These are phyloP conservation scores for Pachyramphus minor DNA, from an alignment of 2,113 vertebrate species.

Conservation along the genomic window DNA sequence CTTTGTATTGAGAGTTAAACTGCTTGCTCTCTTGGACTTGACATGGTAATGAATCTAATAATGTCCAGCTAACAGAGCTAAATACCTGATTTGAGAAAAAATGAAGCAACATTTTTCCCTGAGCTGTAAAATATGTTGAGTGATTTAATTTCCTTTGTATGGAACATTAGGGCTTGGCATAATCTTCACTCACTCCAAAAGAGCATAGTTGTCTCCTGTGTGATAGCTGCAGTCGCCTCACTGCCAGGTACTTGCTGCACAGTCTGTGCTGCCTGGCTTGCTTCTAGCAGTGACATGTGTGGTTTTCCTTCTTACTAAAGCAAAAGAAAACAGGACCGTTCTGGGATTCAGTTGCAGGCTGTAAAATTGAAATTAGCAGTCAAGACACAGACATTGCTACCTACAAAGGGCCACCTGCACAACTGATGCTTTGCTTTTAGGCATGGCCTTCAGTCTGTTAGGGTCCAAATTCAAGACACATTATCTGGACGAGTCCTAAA, in stretches of 20 bases:
- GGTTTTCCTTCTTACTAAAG: not conserved
- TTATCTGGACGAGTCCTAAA: not conserved
- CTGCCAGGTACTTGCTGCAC: conserved; percentile 44
- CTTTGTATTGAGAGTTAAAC: conserved; percentile 52
- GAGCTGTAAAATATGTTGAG: conserved; percentile 52
- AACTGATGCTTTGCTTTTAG: not conserved
- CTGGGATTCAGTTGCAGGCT: conserved; percentile 37
- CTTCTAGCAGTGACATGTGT: conserved; percentile 33
- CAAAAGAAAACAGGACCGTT: conserved; percentile 55
- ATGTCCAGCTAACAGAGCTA: conserved; percentile 30
- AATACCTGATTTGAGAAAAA: conserved; percentile 59
- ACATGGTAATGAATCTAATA: conserved; percentile 65
- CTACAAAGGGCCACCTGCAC: conserved; percentile 33
- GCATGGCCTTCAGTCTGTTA: not conserved
- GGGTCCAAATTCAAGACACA: accelerated
- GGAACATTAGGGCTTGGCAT: conserved; percentile 63
- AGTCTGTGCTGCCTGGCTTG: conserved; percentile 9
- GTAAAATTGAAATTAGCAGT: conserved; percentile 58
- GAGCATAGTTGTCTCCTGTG: conserved; percentile 29
- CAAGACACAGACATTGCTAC: conserved; percentile 17
- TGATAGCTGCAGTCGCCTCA: not conserved
- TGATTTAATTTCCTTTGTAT: conserved; percentile 46
- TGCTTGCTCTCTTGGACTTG: conserved; percentile 42
- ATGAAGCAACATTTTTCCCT: conserved; percentile 49
- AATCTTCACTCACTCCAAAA: conserved; percentile 31